Conservation (phyloP, 2,888 invertebrate genomes). For the Drosophila histrio region DNA sequence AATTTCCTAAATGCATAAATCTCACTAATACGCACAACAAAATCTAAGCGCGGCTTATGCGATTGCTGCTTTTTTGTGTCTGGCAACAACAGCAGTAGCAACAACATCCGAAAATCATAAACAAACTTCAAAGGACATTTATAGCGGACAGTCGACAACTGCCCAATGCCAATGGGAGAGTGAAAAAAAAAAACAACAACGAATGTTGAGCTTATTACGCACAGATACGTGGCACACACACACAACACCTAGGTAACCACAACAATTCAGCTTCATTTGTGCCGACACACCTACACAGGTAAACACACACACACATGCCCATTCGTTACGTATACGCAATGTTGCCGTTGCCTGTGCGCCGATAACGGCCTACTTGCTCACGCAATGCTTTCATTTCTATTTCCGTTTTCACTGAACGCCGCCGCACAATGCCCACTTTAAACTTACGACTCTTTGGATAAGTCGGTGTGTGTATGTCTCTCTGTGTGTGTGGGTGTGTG, state of each 20-base stretch:
- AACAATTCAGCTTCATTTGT: conserved; percentile 77
- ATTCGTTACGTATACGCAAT: conserved; percentile 56
- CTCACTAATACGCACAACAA: conserved; percentile 75
- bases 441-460: conserved; percentile 51
- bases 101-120: conserved; percentile 82
- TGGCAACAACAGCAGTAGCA: conserved; percentile 8
- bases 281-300: conserved; percentile 35
- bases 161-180: conserved; percentile 31
- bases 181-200: conserved; percentile 24
- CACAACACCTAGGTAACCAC: conserved; percentile 48
- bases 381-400: conserved; percentile 65
- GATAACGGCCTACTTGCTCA: conserved; percentile 49
- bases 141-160: conserved; percentile 47
- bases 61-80: conserved; percentile 41
- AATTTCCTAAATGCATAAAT: conserved; percentile 83
- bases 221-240: conserved; percentile 35
- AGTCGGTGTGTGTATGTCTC: neutral
- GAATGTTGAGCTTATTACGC: conserved; percentile 69
- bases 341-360: conserved; percentile 30
- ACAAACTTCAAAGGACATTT: conserved; percentile 81
- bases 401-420: conserved; percentile 63
- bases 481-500: neutral
- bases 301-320: conserved; percentile 3
- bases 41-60: conserved; percentile 70
- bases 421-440: conserved; percentile 65